Evolutionary conservation across 2,113 vertebrate genomes (phyloP), one percentile per base, ranked within the genome.

Genomic region (Menidia beryllina): DNA sequence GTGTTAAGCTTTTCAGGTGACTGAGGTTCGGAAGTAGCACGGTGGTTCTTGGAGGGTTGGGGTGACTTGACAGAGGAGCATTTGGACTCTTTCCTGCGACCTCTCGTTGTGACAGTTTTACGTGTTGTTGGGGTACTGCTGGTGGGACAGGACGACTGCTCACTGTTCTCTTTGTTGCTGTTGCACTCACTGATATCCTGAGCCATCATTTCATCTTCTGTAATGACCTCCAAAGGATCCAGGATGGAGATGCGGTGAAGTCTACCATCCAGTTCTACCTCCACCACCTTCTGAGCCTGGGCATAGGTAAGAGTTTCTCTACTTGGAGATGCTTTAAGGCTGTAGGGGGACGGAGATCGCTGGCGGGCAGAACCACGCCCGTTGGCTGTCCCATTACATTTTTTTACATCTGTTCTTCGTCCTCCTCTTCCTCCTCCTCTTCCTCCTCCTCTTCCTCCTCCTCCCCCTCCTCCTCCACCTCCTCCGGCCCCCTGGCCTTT

Each of bases 111-210:
- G 23, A 91, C 76, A 0, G 94, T 39, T 74, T 96, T 97, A 76
- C 93, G 95, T 0, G 91, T 90, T 48, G 93, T 94, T 78, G 92
- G 95, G 2, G 91, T 91, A 52, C 93, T 93, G 63, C 93, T 94
- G 58, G 94, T 86, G 48, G 94, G 90, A 48, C 94, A 88, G 3
- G 95, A 90, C 45, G 96, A 91, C 86, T 96, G 95, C 83, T 99
- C 97, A 0, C 95, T 98, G 89, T 99, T 99, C 77, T 99, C 97
- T 86, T 99, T 99, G 92, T 99, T 99, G 89, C 97, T 98, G 75
- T 98, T 99, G 88, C 97, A 98, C 83, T 99, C 97, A 0, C 93
- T 96, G 79, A 98, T 97, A 81, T 99, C 98, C 93, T 99, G 96
- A 60, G 97, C 98, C 0, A 94, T 98, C 90, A 98, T 93, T 70